Evolutionary conservation across 2,113 vertebrate genomes (phyloP).

Genomic region (Pristiophorus japonicus): DNA sequence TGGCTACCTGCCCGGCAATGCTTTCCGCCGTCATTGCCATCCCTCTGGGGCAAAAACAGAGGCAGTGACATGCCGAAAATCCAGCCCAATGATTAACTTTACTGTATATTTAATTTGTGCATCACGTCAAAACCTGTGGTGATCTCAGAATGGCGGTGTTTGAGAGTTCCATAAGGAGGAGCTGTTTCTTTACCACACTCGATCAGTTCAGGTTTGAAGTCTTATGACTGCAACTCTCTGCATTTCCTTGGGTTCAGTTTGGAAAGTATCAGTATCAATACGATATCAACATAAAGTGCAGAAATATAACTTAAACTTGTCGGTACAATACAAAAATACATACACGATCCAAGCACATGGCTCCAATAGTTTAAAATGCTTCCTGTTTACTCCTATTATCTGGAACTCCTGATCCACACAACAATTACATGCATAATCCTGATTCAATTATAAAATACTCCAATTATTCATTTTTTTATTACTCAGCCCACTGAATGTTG

Average conservation of each 20-base stretch:
- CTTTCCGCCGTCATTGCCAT: no score
- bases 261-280: not conserved
- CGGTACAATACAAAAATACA: not conserved
- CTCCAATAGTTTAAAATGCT: not conserved
- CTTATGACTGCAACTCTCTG: not conserved
- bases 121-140: not conserved
- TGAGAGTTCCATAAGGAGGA: not conserved
- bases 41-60: no score
- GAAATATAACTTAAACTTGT: not conserved
- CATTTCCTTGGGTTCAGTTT: not conserved
- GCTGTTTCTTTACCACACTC: not conserved
- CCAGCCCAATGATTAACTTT: no score
- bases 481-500: not conserved
- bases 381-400: not conserved
- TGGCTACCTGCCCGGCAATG: no score
- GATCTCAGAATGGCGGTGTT: not conserved
- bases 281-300: not conserved
- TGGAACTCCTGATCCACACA: not conserved
- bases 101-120: not conserved
- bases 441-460: not conserved
- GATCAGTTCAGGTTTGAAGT: not conserved
- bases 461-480: not conserved
- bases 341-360: not conserved
- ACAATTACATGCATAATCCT: not conserved
- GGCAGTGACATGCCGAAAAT: no score